A percentile compares a stretch with the other conserved stretches of the same genome.
Evolutionary conservation across 2,113 vertebrate species (phyloP).

Genomic region (Hypocryptadius cinnamomeus): DNA sequence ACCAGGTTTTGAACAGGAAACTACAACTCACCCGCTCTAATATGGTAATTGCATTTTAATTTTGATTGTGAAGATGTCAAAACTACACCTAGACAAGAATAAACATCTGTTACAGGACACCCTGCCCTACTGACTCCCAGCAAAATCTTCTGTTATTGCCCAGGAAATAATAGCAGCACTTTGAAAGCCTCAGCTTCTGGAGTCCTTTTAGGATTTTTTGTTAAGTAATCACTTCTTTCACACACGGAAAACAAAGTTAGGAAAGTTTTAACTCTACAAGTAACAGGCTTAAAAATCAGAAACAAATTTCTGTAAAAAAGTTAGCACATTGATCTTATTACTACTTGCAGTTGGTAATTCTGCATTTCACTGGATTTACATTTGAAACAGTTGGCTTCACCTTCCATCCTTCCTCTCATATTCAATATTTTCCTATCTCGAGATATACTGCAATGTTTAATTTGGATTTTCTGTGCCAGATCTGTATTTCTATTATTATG

Average conservation of each 20-base stretch:
- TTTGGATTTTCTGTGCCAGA: background rate
- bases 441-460: background rate
- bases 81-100: background rate
- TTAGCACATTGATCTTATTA: background rate
- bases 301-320: background rate
- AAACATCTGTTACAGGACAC: background rate
- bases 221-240: background rate
- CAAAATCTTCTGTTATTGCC: background rate
- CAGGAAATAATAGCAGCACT: background rate
- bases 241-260: background rate
- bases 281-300: background rate
- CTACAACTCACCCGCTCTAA: background rate
- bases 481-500: background rate
- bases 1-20: background rate
- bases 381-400: background rate
- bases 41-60: background rate
- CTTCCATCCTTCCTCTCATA: background rate
- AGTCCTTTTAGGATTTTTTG: background rate
- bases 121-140: background rate
- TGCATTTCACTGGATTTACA: background rate
- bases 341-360: background rate
- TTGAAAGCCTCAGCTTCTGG: background rate
- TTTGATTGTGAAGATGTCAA: background rate
- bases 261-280: background rate
- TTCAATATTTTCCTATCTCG: background rate